Conservation (phyloP, 2,888 invertebrate species). For the Chaetogeoica ovagalla region DNA sequence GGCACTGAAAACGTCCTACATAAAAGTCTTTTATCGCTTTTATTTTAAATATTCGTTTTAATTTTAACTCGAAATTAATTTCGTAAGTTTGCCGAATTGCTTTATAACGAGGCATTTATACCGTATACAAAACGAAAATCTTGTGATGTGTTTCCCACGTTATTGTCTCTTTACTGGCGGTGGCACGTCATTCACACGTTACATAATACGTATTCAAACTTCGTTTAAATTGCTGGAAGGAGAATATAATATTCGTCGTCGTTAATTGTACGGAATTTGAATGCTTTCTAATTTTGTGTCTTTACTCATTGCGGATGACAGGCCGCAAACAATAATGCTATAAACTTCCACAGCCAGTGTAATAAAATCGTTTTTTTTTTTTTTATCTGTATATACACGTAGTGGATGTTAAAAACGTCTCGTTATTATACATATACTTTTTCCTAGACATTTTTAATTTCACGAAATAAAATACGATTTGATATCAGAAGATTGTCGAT, state of each 20-base stretch:
- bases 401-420: too few species aligned
- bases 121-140: background rate
- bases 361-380: conserved; percentile 5
- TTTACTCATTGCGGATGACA: conserved; percentile 26
- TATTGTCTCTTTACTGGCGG: conserved; percentile 2
- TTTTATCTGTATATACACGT: background rate
- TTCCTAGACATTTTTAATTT: too few species aligned
- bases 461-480: too few species aligned
- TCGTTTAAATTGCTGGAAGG: conserved; percentile 10
- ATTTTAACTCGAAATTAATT: too few species aligned
- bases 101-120: too few species aligned
- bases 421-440: too few species aligned
- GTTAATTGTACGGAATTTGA: conserved; percentile 32
- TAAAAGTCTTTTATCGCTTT: too few species aligned
- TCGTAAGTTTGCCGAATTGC: too few species aligned
- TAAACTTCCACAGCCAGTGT: background rate
- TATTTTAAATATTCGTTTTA: too few species aligned
- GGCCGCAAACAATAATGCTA: conserved; percentile 3
- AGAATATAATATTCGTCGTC: background rate
- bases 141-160: background rate
- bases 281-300: conserved; percentile 20
- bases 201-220: conserved; percentile 23
- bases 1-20: too few species aligned
- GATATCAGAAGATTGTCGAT: too few species aligned
- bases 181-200: conserved; percentile 22